Evolutionary conservation across 1,140 invertebrate species (phyloP).

Genomic region (Drosophila prosaltans): DNA sequence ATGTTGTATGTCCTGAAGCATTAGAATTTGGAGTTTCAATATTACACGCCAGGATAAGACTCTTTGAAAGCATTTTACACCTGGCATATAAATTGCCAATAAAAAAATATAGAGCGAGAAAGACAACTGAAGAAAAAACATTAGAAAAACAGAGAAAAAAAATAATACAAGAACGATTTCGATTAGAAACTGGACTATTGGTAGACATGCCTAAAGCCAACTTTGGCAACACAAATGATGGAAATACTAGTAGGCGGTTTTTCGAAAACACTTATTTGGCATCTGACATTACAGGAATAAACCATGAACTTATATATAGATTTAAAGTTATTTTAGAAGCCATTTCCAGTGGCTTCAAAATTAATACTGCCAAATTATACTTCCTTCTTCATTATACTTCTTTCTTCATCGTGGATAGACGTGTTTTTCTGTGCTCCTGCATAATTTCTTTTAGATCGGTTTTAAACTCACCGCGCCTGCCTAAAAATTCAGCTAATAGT

Average conservation of each 20-base stretch:
- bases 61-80: constrained; percentile 1
- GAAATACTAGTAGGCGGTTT: constrained; percentile 5
- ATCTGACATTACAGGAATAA: constrained; percentile 4
- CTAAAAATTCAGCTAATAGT: too few relatives aligned
- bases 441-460: too few relatives aligned
- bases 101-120: background rate
- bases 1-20: background rate
- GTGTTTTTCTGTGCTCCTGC: too few relatives aligned
- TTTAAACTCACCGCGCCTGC: too few relatives aligned
- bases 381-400: too few relatives aligned
- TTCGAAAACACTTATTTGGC: background rate
- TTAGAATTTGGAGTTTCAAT: constrained; percentile 2
- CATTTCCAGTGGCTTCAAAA: background rate
- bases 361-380: constrained; percentile 5
- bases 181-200: constrained; percentile 5
- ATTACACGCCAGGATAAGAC: background rate
- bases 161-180: constrained; percentile 3
- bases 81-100: constrained; percentile 2
- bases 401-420: too few relatives aligned
- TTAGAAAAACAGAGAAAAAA: constrained; percentile 1
- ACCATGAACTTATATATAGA: background rate
- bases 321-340: background rate
- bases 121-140: constrained; percentile 5
- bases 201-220: constrained; percentile 2
- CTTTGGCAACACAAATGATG: constrained; percentile 15